Evolutionary conservation across 2,113 vertebrate species (phyloP).

Genomic region (Arothron firmamentum): DNA sequence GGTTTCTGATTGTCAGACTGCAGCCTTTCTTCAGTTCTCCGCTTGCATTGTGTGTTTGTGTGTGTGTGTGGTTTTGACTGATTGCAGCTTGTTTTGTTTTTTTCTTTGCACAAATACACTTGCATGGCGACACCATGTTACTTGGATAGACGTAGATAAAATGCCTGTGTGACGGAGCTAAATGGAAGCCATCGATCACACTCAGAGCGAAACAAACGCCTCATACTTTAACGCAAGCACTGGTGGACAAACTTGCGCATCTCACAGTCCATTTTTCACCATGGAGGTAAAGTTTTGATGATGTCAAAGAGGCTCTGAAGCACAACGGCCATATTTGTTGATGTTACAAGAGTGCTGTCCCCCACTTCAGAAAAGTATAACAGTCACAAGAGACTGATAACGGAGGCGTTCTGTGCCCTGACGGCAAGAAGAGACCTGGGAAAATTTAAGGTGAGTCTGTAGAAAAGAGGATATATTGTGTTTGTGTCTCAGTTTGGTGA

Average conservation of each 20-base stretch:
- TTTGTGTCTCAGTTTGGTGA: slow-evolving; percentile 16
- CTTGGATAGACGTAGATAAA: slow-evolving; percentile 36
- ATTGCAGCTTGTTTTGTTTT: not conserved
- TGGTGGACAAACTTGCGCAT: not conserved
- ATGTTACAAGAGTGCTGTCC: not conserved
- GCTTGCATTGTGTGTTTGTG: not conserved
- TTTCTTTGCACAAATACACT: not conserved
- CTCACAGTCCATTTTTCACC: not conserved
- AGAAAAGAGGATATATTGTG: too few species aligned
- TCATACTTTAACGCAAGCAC: not conserved
- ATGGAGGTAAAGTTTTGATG: slow-evolving; percentile 2
- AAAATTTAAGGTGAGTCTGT: too few species aligned
- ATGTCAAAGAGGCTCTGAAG: not conserved
- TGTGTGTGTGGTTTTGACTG: not conserved
- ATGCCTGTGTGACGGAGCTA: slow-evolving; percentile 22
- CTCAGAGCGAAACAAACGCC: slow-evolving; percentile 23
- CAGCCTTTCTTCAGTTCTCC: not conserved
- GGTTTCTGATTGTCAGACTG: slow-evolving; percentile 9
- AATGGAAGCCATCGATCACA: slow-evolving; percentile 57
- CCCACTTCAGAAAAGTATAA: too few species aligned
- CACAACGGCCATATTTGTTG: not conserved
- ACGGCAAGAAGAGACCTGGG: not conserved
- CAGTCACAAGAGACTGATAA: too few species aligned
- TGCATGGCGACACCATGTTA: slow-evolving; percentile 4
- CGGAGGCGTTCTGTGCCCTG: not conserved